Base-by-base conservation (phyloP, 1,140 invertebrate genomes). In the Lerema accius region DNA sequence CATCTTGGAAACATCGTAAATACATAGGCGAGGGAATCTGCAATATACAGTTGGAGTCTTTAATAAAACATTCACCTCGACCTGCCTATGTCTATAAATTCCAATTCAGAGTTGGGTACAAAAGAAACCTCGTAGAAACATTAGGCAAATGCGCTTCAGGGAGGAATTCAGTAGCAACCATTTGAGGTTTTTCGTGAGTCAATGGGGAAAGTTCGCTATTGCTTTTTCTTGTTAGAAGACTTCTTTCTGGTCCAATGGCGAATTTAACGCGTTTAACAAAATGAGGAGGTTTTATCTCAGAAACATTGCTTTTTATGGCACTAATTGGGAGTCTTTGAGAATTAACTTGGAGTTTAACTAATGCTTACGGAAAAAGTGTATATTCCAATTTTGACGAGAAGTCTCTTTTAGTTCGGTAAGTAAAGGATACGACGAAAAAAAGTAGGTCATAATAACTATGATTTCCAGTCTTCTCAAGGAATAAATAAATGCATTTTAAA, bases 61-160 rank as follows among this genome's bases (percentile, higher is more conserved):
- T 32, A 32, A 37, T 37, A 37, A 37, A 37, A 37, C 35, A 37
- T 37, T 37, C 35, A 37, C n/a, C n/a, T n/a, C 35, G 10, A n/a
- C n/a, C 35, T 37, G 35, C 35, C 35, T 37, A 37, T 11, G 35
- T 37, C 35, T 37, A 37, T 37, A 37, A 37, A 37, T 37, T 37
- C 35, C n/a, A 37, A 37, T 37, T 37, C 35, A 0, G 4, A 37
- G 35, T 3, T 11, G 35, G 35, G n/a, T 37, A 37, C 35, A 37
- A 37, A 32, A 37, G 35, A 37, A 37, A 37, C 35, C 35, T 37
- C n/a, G 35, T 37, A 37, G 35, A 37, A 37, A 37, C 35, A 37
- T 37, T 37, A 37, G 35, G 35, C 35, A 37, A 37, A 37, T 37
- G 35, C 35, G 35, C 35, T 37, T 37, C 35, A 37, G 35, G n/a